These are phyloP conservation scores for Netelia inedita DNA, from an alignment of 2,888 invertebrate species.

Conservation along the genomic window DNA sequence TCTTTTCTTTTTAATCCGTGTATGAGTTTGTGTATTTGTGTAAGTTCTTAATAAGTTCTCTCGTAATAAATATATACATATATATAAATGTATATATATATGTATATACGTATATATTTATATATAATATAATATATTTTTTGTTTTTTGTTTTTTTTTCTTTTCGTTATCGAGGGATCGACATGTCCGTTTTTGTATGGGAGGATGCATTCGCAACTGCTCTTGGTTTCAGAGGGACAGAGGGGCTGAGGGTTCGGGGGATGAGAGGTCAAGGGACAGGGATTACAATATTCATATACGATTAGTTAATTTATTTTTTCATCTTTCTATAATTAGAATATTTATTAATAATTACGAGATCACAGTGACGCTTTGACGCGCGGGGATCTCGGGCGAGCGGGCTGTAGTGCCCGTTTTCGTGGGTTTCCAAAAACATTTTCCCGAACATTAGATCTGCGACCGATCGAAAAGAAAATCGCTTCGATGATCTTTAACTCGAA, in stretches of 20 bases:
- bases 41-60: constrained; percentile 47
- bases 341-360: constrained; percentile 85
- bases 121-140: too few species aligned
- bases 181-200: constrained; percentile 32
- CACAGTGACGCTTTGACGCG: constrained; percentile 85
- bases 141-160: constrained; percentile 9
- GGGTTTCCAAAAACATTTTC: constrained; percentile 18
- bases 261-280: constrained; percentile 58
- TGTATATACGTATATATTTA: too few species aligned
- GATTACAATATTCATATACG: constrained; percentile 83
- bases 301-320: constrained; percentile 77
- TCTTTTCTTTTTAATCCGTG: constrained; percentile 25
- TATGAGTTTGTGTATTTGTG: constrained; percentile 53
- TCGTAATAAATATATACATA: constrained; percentile 46
- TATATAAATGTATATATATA: background rate
- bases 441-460: background rate
- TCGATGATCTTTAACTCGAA: constrained; percentile 4
- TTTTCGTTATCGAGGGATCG: constrained; percentile 52
- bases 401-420: constrained; percentile 76
- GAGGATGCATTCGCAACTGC: constrained; percentile 26
- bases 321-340: constrained; percentile 82
- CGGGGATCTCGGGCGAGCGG: constrained; percentile 84
- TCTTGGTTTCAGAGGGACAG: constrained; percentile 55
- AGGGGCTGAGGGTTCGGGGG: constrained; percentile 62
- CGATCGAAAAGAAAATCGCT: constrained; percentile 23